A percentile compares a stretch with the other conserved stretches of the same genome.
These are phyloP conservation scores for Botrylloides violaceus DNA, from an alignment of 23 tunicate species.

Conservation along the genomic window DNA sequence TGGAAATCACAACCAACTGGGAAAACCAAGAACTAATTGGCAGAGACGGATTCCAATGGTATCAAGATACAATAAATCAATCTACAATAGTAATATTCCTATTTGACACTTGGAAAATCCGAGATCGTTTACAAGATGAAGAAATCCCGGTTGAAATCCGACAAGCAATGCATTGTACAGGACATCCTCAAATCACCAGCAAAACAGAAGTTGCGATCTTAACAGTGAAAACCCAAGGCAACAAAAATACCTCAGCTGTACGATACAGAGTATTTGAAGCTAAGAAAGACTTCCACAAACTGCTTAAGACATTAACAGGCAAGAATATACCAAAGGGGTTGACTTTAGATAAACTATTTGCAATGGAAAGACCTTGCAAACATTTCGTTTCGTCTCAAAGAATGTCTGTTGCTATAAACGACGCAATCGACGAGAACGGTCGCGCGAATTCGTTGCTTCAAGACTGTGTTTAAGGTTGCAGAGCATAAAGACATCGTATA, in stretches of 20 bases:
- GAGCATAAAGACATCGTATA: too few relatives aligned
- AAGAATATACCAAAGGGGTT: neutral
- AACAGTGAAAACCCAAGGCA: neutral
- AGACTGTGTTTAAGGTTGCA: too few relatives aligned
- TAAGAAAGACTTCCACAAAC: neutral
- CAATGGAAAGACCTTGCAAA: neutral
- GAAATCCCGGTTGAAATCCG: neutral
- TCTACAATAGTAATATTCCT: neutral
- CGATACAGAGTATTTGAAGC: neutral
- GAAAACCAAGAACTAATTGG: constrained; percentile 2
- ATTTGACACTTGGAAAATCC: neutral
- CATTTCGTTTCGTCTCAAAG: too few relatives aligned
- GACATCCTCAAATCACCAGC: neutral
- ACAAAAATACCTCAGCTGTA: neutral
- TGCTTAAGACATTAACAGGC: neutral
- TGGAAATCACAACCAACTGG: constrained; percentile 6
- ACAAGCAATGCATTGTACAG: constrained; percentile 1
- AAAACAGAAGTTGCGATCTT: neutral
- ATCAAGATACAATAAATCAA: neutral
- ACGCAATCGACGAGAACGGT: too few relatives aligned
- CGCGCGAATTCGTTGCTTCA: too few relatives aligned
- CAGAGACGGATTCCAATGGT: neutral
- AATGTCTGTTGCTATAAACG: too few relatives aligned
- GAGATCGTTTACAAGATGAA: neutral
- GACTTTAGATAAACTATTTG: neutral